Evolutionary conservation across 2,113 vertebrate genomes (phyloP), one percentile per base, ranked within the genome.

Genomic region (Trematocara unimaculatum): DNA sequence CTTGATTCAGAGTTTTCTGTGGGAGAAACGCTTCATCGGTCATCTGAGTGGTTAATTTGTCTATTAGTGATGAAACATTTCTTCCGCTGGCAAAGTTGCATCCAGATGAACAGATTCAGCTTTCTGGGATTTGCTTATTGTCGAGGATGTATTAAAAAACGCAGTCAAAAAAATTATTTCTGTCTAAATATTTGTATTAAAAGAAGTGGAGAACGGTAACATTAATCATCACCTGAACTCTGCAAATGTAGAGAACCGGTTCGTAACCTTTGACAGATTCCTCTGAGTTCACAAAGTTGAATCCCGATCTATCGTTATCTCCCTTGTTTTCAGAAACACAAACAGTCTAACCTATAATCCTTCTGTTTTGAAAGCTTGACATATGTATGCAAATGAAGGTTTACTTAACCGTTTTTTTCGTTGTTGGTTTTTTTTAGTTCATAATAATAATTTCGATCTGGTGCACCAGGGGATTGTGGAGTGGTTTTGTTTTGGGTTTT

Each of bases 401-500:
- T 47, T 74, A 26, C 18, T 20, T 20, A 64, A 64, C 60, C 0
- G 18, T 64, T 64, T 38, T 64, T 62, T 60, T 62, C 5, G 0
- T 62, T 62, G 15, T 1, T 33, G 0, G n/a, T 6, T 38, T 26
- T 20, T 56, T 17, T n/a, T 9, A 38, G 64, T 70, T 42, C 64
- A 72, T 11, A 18, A 62, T 62, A 62, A 42, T 45, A 23, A 72
- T 45, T 45, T 72, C 0, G 9, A 14, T 72, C 40, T 72, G 67
- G 14, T 72, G 40, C 20, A 42, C 8, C 11, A 26, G 38, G 12
- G 40, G 20, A 45, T 72, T 45, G 20, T 45, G 67, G 29, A 62
- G 15, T 11, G 51, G 9, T 35, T 62, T 62, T 62, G 6, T 62
- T 35, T 18, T 62, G 29, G 29, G 0, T 0, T 5, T 58, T 58